These are phyloP conservation scores for Oxystoma pomonae DNA, from an alignment of 2,888 invertebrate species.

Conservation along the genomic window DNA sequence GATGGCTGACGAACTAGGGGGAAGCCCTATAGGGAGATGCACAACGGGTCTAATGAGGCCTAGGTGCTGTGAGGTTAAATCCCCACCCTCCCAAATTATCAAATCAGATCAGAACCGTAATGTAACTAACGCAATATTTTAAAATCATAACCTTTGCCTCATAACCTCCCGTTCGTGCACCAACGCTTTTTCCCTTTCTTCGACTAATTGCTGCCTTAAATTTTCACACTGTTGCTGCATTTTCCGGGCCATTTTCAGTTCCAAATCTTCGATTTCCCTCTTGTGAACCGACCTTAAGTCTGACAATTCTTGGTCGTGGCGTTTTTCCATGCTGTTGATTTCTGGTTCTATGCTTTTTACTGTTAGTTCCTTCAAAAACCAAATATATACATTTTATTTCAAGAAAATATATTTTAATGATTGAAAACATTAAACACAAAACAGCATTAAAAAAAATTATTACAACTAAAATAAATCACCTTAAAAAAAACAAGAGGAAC, in stretches of 20 bases:
- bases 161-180: conserved; percentile 59
- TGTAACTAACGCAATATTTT: too few relatives aligned
- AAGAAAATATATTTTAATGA: too few relatives aligned
- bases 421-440: too few relatives aligned
- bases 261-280: conserved; percentile 61
- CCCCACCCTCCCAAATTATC: too few relatives aligned
- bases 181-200: conserved; percentile 60
- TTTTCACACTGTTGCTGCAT: conserved; percentile 59
- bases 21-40: too few relatives aligned
- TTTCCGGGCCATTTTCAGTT: conserved; percentile 56
- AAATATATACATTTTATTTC: too few relatives aligned
- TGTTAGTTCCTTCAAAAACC: conserved; percentile 62
- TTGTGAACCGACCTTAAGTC: conserved; percentile 66
- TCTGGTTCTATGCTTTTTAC: conserved; percentile 86
- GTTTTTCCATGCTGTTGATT: conserved; percentile 69
- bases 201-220: conserved; percentile 56
- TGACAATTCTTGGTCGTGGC: conserved; percentile 62
- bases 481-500: too few relatives aligned
- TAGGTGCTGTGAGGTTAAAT: too few relatives aligned
- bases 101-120: too few relatives aligned
- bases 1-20: too few relatives aligned
- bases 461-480: too few relatives aligned
- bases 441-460: not conserved
- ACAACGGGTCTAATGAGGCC: too few relatives aligned
- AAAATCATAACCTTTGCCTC: conserved; percentile 54